Conservation (phyloP, 37 sponge, comb jelly and placozoan species). For the Beroe forskalii region DNA sequence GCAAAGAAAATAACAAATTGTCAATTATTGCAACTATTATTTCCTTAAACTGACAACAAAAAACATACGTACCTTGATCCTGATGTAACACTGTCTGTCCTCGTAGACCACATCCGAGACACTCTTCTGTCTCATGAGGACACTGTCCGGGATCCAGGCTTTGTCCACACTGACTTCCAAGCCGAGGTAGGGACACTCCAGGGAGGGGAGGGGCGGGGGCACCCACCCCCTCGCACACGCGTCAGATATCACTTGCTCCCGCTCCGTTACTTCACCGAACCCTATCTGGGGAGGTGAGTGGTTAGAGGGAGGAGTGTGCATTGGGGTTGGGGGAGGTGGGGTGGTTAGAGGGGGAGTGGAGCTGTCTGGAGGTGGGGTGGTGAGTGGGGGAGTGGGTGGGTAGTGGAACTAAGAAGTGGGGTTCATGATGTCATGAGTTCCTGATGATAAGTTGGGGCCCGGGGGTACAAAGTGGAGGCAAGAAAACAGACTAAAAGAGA, state of each 20-base stretch:
- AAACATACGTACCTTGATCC: slow-evolving; percentile 30
- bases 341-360: not conserved
- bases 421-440: too few species aligned
- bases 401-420: too few species aligned
- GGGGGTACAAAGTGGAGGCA: too few species aligned
- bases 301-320: too few species aligned
- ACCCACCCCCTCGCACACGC: slow-evolving; percentile 51
- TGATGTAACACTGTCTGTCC: slow-evolving; percentile 57
- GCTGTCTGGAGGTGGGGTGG: not conserved
- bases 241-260: slow-evolving; percentile 42
- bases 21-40: too few species aligned
- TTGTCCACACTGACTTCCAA: slow-evolving; percentile 4
- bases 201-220: slow-evolving; percentile 32
- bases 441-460: too few species aligned
- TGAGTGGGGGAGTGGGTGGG: too few species aligned
- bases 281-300: too few species aligned
- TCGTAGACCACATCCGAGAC: slow-evolving; percentile 16
- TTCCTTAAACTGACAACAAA: too few species aligned
- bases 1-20: too few species aligned
- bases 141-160: slow-evolving; percentile 36
- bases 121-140: slow-evolving; percentile 25
- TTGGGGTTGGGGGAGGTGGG: too few species aligned
- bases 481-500: too few species aligned
- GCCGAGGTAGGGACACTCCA: not conserved
- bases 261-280: slow-evolving; percentile 39